These are phyloP conservation scores for Psittacus erithacus DNA, from an alignment of 2,113 vertebrate species.

Conservation along the genomic window DNA sequence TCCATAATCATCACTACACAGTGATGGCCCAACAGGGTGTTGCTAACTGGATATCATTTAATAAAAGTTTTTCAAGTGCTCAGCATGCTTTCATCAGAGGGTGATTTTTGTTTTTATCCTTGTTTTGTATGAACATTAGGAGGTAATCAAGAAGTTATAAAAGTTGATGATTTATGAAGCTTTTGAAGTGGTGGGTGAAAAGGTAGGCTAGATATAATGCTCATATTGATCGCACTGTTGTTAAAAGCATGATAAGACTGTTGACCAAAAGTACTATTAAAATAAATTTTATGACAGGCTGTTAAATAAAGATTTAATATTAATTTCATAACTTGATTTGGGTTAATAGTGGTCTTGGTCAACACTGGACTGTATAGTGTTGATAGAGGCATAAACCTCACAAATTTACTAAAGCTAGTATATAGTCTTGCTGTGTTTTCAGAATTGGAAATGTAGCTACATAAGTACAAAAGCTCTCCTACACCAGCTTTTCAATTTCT, in stretches of 20 bases:
- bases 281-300: constrained; percentile 35
- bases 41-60: constrained; percentile 72
- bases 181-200: constrained; percentile 63
- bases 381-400: not conserved
- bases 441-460: not conserved
- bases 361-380: not conserved
- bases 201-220: constrained; percentile 45
- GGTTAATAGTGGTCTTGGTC: not conserved
- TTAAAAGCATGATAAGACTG: constrained; percentile 62
- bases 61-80: constrained; percentile 74
- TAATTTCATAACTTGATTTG: constrained; percentile 36
- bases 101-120: constrained; percentile 74
- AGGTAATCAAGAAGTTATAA: constrained; percentile 74
- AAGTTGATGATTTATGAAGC: constrained; percentile 74
- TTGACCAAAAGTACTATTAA: constrained; percentile 61
- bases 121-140: constrained; percentile 68
- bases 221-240: constrained; percentile 59
- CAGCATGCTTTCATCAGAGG: constrained; percentile 71
- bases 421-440: not conserved
- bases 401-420: not conserved
- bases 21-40: constrained; percentile 71
- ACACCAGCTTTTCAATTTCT: not conserved
- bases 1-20: constrained; percentile 68
- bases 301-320: constrained; percentile 27
- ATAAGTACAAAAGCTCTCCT: not conserved